phyloP scores from a whole-genome alignment of 2,888 invertebrate species.

The Strigamia crassipes region DNA sequence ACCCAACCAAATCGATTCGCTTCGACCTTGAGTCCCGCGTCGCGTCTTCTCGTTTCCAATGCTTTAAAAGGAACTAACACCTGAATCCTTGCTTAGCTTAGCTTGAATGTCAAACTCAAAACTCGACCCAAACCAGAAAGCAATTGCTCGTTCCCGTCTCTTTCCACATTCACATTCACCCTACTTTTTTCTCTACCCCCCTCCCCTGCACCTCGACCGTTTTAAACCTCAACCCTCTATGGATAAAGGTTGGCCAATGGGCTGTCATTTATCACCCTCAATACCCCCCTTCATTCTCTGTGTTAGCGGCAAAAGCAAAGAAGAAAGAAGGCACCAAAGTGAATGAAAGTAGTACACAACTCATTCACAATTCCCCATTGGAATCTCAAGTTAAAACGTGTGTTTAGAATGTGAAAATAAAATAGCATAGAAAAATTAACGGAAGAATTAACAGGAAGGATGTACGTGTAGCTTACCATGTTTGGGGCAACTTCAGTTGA shows the following conservation, averaged over 20 bases:
- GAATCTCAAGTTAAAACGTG: background rate
- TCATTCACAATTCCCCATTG: constrained; percentile 10
- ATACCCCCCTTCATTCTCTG: background rate
- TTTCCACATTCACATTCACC: background rate
- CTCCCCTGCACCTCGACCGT: constrained; percentile 5
- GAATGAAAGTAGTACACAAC: constrained; percentile 32
- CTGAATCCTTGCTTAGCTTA: background rate
- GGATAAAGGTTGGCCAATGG: constrained; percentile 23
- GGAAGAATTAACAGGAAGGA: constrained; percentile 5
- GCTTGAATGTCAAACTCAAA: background rate
- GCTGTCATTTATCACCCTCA: constrained; percentile 27
- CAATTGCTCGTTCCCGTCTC: background rate
- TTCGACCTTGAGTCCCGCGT: constrained; percentile 19
- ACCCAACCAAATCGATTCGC: constrained; percentile 1
- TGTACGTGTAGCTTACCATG: constrained; percentile 24
- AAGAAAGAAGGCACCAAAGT: constrained; percentile 8
- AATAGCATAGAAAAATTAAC: background rate
- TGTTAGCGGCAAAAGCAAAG: background rate
- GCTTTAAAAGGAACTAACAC: constrained; percentile 12
- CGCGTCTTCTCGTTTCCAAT: background rate
- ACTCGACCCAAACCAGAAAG: background rate
- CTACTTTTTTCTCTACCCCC: background rate
- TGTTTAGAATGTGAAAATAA: background rate
- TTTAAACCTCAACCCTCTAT: constrained; percentile 9
- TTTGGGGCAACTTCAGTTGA: background rate